Evolutionary conservation across 2,888 invertebrate species (phyloP), one percentile per base, ranked within the genome.

Genomic region (Nasonia oneida): DNA sequence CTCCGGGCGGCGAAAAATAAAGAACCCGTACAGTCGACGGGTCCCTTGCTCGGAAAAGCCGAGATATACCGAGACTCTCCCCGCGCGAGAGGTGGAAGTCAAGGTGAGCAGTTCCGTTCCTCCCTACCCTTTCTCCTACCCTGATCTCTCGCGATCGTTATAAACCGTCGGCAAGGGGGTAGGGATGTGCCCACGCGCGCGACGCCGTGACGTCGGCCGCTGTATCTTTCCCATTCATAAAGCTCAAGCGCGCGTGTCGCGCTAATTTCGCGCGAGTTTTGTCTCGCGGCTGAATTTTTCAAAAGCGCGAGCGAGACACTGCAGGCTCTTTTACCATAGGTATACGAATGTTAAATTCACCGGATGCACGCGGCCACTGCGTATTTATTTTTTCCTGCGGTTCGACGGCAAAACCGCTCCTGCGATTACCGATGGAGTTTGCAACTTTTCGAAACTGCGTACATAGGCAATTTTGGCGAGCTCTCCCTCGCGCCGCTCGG

Each of bases 161-260:
- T 29, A 53, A 71, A 23, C 15, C 33, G 39, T 53, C 37, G 33
- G 14, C 10, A 8, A 14, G 15, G 15, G 37, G n/a, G 47, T 53
- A 53, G 8, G 8, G 61, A 18, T 10, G 50, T 12, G 82, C 33
- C 37, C 37, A 33, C 70, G 29, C 70, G 39, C 42, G 76, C 50
- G 18, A 42, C 33, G 29, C 23, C 15, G 47, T 83, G 73, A 78
- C 83, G 78, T 73, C 78, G 77, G 57, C 37, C 75, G 75, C 64
- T 74, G 37, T 47, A 15, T 33, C 47, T 71, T 12, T 33, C 18
- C 74, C 81, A 81, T 81, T 81, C 81, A 81, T 81, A 81, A 79
- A 75, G 29, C 73, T 75, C 23, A 70, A 47, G 67, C 70, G 15
- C 70, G 64, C 23, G 23, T 23, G 23, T 23, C 23, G 23, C 23